A percentile compares a stretch with the other conserved stretches of the same genome.
Conservation (phyloP, 1,140 invertebrate genomes). For the Pantala flavescens region DNA sequence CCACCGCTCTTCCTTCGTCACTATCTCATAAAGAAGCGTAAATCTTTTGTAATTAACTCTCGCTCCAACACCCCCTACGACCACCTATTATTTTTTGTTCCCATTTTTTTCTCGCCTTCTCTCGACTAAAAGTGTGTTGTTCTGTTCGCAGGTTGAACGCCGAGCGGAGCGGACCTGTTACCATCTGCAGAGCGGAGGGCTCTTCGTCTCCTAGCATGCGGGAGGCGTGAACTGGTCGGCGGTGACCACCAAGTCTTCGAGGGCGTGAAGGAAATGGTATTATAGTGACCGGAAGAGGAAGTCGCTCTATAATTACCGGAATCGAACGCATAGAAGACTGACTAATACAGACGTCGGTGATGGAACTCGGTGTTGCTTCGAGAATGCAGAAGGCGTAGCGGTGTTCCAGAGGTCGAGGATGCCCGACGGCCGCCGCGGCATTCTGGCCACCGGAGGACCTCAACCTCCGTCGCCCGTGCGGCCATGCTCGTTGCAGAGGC, state of each 20-base stretch:
- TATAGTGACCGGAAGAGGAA: background rate
- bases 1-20: background rate
- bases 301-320: background rate
- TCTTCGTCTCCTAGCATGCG: background rate
- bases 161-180: background rate
- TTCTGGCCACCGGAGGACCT: background rate
- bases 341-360: background rate
- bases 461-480: background rate
- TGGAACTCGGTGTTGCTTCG: no score
- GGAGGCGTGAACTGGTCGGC: background rate
- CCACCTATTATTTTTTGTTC: background rate
- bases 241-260: background rate
- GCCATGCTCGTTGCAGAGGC: slow-evolving; percentile 5
- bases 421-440: slow-evolving; percentile 1
- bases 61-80: background rate
- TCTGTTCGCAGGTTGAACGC: background rate
- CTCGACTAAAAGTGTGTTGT: background rate
- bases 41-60: slow-evolving; percentile 5
- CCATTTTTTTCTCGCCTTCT: slow-evolving; percentile 5
- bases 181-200: background rate
- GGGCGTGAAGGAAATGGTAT: background rate
- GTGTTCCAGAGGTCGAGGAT: background rate
- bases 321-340: background rate
- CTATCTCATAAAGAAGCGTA: background rate
- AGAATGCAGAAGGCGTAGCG: background rate